Percentiles rank a stretch among this genome's conserved stretches.
phyloP scores from a whole-genome alignment of 2,113 vertebrate species.

The Podarcis raffonei region DNA sequence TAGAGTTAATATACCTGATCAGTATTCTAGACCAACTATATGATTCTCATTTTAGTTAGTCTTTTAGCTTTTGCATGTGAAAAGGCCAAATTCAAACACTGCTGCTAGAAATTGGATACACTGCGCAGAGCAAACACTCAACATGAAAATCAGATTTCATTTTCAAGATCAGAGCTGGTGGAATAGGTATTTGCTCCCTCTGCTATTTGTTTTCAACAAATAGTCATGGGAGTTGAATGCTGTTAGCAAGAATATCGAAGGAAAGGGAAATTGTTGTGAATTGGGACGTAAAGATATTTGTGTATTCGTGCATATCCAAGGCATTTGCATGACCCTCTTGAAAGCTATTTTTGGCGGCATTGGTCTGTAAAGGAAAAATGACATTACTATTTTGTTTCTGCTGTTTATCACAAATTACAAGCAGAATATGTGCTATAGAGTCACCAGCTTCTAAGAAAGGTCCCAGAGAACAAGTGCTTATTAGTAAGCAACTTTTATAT shows the following conservation, averaged over 20 bases:
- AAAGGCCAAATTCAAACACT: neutral
- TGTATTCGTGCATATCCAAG: neutral
- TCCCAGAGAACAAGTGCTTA: neutral
- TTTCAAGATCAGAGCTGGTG: constrained; percentile 25
- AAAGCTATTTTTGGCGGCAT: neutral
- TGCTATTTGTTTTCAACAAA: constrained; percentile 19
- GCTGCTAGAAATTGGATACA: neutral
- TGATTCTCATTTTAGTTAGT: neutral
- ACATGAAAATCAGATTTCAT: constrained; percentile 25
- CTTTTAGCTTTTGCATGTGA: neutral
- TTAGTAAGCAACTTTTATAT: neutral
- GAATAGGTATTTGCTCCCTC: neutral
- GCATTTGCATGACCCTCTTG: neutral
- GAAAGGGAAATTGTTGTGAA: constrained; percentile 11
- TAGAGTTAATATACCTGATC: neutral
- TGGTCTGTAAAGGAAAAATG: neutral
- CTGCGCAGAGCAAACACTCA: neutral
- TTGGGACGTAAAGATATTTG: neutral
- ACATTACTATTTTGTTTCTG: neutral
- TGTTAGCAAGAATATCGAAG: neutral
- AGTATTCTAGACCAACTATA: neutral
- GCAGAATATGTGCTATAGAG: neutral
- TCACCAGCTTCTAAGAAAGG: neutral
- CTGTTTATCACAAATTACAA: neutral
- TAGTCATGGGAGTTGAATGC: neutral